A percentile compares a stretch with the other conserved stretches of the same genome.
Conservation (phyloP, 2,113 vertebrate species). For the Hemicordylus capensis region DNA sequence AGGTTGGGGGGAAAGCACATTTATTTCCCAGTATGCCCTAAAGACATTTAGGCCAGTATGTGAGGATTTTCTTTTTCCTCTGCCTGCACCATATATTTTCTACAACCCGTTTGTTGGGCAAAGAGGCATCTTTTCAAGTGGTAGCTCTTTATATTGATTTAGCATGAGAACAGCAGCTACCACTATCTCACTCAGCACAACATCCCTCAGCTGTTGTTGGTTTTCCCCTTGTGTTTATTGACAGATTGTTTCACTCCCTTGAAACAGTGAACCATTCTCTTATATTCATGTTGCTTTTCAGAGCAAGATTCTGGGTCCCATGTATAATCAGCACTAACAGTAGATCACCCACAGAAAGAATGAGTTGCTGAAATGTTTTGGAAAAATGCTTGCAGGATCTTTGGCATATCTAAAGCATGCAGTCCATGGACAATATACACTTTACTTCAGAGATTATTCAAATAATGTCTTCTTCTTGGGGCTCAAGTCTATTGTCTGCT, state of each 20-base stretch:
- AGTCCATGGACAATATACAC: background rate
- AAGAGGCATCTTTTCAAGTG: too few relatives aligned
- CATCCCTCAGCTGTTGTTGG: too few relatives aligned
- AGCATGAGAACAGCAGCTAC: too few relatives aligned
- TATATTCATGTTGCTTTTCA: too few relatives aligned
- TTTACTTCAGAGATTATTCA: background rate
- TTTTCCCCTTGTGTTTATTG: too few relatives aligned
- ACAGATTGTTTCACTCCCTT: too few relatives aligned
- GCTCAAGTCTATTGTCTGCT: background rate
- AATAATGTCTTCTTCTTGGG: background rate
- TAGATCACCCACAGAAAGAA: background rate
- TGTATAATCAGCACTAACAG: background rate
- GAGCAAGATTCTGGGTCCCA: background rate
- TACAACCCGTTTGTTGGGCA: too few relatives aligned
- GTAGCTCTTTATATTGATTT: too few relatives aligned
- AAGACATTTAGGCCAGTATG: background rate
- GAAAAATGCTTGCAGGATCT: background rate
- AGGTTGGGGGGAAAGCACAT: background rate
- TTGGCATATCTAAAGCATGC: too few relatives aligned
- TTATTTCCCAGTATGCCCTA: background rate
- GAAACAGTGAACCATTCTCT: too few relatives aligned
- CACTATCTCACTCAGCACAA: too few relatives aligned
- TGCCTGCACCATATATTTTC: too few relatives aligned
- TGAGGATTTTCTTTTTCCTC: background rate
- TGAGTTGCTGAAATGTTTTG: background rate